Evolutionary conservation across 2,888 invertebrate species (phyloP).

Genomic region (Brenthis ino): DNA sequence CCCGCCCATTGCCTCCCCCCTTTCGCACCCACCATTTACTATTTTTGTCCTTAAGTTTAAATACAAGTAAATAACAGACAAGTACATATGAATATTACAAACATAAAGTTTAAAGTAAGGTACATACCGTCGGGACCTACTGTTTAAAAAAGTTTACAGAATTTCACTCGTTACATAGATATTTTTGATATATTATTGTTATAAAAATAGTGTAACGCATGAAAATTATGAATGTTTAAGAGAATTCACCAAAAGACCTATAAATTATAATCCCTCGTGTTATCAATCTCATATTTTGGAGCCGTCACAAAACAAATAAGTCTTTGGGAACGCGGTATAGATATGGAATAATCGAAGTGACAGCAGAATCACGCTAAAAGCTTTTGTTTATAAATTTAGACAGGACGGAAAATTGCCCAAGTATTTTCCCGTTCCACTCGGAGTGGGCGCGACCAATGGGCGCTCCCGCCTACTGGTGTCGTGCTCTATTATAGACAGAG

Average conservation of each 20-base stretch:
- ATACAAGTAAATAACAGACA: not conserved
- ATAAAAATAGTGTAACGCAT: not conserved
- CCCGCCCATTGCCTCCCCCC: slow-evolving; percentile 53
- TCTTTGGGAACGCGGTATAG: slow-evolving; percentile 40
- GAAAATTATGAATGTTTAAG: not conserved
- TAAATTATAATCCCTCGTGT: slow-evolving; percentile 50
- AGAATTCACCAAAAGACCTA: slow-evolving; percentile 4
- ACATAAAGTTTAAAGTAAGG: too few relatives aligned
- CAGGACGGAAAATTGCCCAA: slow-evolving; percentile 62
- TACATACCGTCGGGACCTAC: too few relatives aligned
- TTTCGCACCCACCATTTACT: slow-evolving; percentile 41
- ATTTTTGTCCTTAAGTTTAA: slow-evolving; percentile 17
- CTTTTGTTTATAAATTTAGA: slow-evolving; percentile 63
- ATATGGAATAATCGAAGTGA: slow-evolving; percentile 44
- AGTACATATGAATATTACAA: not conserved
- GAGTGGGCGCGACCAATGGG: slow-evolving; percentile 77
- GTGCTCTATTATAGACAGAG: slow-evolving; percentile 51
- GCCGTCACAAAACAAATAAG: slow-evolving; percentile 53
- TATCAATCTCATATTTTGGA: slow-evolving; percentile 61
- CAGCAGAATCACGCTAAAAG: slow-evolving; percentile 74
- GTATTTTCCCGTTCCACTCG: slow-evolving; percentile 72
- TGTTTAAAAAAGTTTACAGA: not conserved
- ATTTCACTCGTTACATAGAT: not conserved
- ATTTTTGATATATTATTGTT: not conserved
- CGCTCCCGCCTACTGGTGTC: slow-evolving; percentile 50